Percentiles rank a stretch among this genome's conserved stretches.
These are phyloP conservation scores for Tachysurus vachellii DNA, from an alignment of 2,113 vertebrate species.

Conservation along the genomic window DNA sequence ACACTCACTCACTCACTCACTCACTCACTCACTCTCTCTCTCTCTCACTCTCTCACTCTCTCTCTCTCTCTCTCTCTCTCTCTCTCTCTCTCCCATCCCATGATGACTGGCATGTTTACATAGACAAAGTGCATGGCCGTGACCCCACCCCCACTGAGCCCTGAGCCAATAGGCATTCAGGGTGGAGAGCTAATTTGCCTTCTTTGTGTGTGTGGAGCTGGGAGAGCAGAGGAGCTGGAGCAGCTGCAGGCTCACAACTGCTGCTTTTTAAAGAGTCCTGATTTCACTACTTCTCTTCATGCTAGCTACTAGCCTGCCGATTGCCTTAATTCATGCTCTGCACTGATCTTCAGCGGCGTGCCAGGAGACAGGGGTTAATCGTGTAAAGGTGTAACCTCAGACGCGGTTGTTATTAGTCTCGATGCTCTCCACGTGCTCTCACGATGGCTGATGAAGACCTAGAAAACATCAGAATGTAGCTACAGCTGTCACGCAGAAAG, in stretches of 20 bases:
- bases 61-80: neutral
- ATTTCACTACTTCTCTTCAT: constrained; percentile 4
- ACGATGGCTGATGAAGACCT: neutral
- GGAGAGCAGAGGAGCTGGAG: neutral
- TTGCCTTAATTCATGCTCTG: neutral
- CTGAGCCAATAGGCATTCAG: constrained; percentile 22
- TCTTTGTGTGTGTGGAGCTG: constrained; percentile 19
- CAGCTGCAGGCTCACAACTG: constrained; percentile 24
- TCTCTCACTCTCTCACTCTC: neutral
- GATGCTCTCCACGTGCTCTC: neutral
- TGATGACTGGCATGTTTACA: constrained; percentile 39
- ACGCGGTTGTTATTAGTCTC: neutral
- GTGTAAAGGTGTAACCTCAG: neutral
- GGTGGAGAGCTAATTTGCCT: constrained; percentile 34
- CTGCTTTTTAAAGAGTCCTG: neutral
- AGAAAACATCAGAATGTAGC: neutral
- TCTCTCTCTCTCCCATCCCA: constrained; percentile 9
- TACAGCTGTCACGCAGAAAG: neutral
- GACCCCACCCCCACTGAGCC: constrained; percentile 13
- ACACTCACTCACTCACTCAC: neutral
- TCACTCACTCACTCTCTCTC: neutral
- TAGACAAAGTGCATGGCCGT: constrained; percentile 37
- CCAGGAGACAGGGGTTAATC: neutral
- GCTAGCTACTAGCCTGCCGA: neutral
- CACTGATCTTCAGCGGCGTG: neutral